Evolutionary conservation across 2,888 invertebrate species (phyloP), one percentile per base, ranked within the genome.

Genomic region (Adelognathus sp.): DNA sequence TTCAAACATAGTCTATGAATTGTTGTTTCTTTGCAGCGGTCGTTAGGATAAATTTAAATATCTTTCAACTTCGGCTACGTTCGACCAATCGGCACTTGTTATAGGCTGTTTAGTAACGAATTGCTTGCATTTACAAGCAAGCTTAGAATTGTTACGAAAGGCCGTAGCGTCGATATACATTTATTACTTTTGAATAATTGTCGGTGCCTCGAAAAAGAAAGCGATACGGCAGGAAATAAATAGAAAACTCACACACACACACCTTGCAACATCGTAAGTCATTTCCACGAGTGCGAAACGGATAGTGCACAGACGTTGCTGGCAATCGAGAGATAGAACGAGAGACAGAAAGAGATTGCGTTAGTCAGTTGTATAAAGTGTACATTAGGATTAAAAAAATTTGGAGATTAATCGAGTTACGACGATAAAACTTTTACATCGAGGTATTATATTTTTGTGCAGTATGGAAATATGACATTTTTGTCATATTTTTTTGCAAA

Each of bases 301-400:
- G 16, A 66, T 33, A 33, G 46, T 50, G 46, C 31, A 46, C 27
- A 27, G 14, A 41, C 27, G 18, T 63, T 46, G 36, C 31, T 50
- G 64, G 36, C 44, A 46, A 67, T 50, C 24, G 50, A 9, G 58
- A 76, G 80, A 85, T 82, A 85, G 87, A 87, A 83, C 85, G 87
- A 87, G 87, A 87, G 88, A 87, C 86, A 86, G 84, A 64, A 52
- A 69, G 52, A 70, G 50, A 33, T 63, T 14, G 56, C 5, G 29
- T 63, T 76, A 63, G 29, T 61, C 70, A 63, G 61, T 39, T 9
- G 52, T 21, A 67, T 64, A 69, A 78, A 78, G 75, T 75, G n/a
- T 80, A 18, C 21, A 58, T 24, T 33, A 27, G 29, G 29, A 5
- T 39, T 5, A 36, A 9, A 9, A 36, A 50, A 46, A 27, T 21